Evolutionary conservation across 2,113 vertebrate species (phyloP).

Genomic region (Oreotrochilus melanogaster): DNA sequence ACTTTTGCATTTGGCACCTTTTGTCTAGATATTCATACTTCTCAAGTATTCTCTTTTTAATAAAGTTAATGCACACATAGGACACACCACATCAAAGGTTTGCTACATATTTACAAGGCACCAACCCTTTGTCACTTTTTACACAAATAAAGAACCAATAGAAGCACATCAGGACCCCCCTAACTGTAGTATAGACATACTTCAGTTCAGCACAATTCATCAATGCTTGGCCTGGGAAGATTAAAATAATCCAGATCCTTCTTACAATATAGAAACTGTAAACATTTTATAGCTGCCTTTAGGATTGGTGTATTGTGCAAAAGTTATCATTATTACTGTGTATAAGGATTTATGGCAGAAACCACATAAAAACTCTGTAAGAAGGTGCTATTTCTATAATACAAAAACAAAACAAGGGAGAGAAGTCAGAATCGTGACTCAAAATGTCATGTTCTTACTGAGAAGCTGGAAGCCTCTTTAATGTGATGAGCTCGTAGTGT

Average conservation of each 20-base stretch:
- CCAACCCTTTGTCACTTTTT: constrained; percentile 83
- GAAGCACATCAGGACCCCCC: constrained; percentile 74
- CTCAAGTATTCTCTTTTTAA: constrained; percentile 84
- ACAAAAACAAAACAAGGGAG: constrained; percentile 78
- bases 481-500: constrained; percentile 79
- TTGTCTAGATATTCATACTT: constrained; percentile 80
- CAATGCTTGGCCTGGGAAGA: constrained; percentile 82
- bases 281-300: constrained; percentile 95
- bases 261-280: constrained; percentile 86
- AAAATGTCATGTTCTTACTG: constrained; percentile 74
- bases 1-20: constrained; percentile 85
- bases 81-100: constrained; percentile 80
- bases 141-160: constrained; percentile 76
- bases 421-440: constrained; percentile 66
- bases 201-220: constrained; percentile 80
- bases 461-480: constrained; percentile 78
- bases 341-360: constrained; percentile 82
- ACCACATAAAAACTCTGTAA: constrained; percentile 84
- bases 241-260: constrained; percentile 82
- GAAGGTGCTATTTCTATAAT: constrained; percentile 84
- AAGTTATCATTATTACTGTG: constrained; percentile 86
- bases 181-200: constrained; percentile 79
- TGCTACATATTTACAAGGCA: constrained; percentile 89
- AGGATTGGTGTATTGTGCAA: constrained; percentile 95
- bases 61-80: constrained; percentile 85